Evolutionary conservation across 1,140 invertebrate species (phyloP), one percentile per base, ranked within the genome.

Genomic region (Maniola jurtina): DNA sequence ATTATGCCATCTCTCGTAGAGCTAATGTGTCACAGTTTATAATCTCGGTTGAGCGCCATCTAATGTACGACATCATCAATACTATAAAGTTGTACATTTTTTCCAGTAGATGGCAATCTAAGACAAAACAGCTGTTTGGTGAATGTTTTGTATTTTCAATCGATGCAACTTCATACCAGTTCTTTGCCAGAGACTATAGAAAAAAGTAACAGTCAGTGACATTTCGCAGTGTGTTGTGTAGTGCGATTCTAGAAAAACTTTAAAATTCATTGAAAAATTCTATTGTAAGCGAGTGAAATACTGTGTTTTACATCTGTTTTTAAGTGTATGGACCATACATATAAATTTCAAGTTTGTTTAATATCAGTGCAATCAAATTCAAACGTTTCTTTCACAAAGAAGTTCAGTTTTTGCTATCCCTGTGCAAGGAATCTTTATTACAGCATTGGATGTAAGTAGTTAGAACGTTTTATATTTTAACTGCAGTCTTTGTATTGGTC

Each of bases 231-330:
- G 83, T 77, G 80, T 79, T 80, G 81, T 82, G 74, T 68, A 73
- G 75, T 77, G 76, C 78, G 64, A 71, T 75, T 73, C 64, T 58
- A 68, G 77, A 59, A 69, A 68, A 68, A 73, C 65, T 68, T 66
- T 60, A 75, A 72, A 73, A 76, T 78, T 68, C 77, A 73, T 70
- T 79, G 72, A 74, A 72, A 77, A 76, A 79, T 79, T 83, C 68
- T 56, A 45, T 69, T 68, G 48, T 15, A 57, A 48, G 56, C 15
- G 13, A 57, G 36, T 16, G 38, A 64, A 45, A 15, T 56, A 56
- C 35, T 14, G 62, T 57, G 15, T 35, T 64, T 64, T 57, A 47
- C 35, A 36, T n/a, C 9, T 57, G 54, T 47, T 33, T 47, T 33
- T 47, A 36, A 40, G 48, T 60, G 61, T 52, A 48, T 57, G 16